Evolutionary conservation across 2,888 invertebrate species (phyloP).

Genomic region (Eristalis tenax): DNA sequence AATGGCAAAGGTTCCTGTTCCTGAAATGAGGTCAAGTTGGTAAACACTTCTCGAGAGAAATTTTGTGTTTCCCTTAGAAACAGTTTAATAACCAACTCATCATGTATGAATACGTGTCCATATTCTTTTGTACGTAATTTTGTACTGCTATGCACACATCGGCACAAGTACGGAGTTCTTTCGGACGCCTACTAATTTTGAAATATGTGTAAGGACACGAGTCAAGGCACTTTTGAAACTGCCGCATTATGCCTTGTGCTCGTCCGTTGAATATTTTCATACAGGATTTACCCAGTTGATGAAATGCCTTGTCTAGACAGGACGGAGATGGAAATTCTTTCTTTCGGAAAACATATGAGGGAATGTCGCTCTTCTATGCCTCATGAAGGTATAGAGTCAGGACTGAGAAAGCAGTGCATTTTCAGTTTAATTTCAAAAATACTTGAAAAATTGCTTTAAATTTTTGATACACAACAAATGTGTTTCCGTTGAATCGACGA

Average conservation of each 20-base stretch:
- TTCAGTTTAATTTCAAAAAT: not conserved
- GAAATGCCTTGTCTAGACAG: not conserved
- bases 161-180: too few species aligned
- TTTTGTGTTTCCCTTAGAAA: constrained; percentile 7
- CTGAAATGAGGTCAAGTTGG: constrained; percentile 28
- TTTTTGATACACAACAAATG: not conserved
- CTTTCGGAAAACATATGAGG: not conserved
- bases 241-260: not conserved
- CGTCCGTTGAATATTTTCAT: not conserved
- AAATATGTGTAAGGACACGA: too few species aligned
- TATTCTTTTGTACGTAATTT: too few species aligned
- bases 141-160: not conserved
- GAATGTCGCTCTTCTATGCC: not conserved
- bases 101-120: not conserved
- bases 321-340: not conserved
- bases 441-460: not conserved
- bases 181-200: too few species aligned
- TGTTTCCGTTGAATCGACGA: too few species aligned
- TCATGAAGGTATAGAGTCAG: not conserved
- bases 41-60: not conserved
- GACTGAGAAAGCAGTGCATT: not conserved
- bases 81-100: constrained; percentile 9
- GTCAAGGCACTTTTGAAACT: not conserved
- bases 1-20: not conserved
- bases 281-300: not conserved